Conservation (phyloP, 2,888 invertebrate genomes). For the Eupithecia abbreviata region DNA sequence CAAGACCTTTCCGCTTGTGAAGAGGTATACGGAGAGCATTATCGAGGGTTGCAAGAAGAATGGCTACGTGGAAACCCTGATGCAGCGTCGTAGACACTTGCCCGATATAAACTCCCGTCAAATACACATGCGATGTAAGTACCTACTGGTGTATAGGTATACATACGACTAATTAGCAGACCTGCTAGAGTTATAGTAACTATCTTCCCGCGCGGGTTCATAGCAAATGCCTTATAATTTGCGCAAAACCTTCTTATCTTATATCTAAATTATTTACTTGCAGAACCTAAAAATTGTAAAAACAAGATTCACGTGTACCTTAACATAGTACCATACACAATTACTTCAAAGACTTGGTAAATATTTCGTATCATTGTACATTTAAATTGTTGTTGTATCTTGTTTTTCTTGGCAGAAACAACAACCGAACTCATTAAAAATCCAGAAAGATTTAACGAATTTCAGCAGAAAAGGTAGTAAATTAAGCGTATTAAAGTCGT, state of each 20-base stretch:
- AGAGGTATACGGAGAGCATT: constrained; percentile 79
- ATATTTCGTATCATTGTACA: neutral
- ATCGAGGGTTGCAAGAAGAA: constrained; percentile 86
- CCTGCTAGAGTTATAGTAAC: neutral
- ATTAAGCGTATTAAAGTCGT: constrained; percentile 29
- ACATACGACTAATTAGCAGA: no score
- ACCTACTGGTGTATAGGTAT: no score
- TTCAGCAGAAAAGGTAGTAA: constrained; percentile 12
- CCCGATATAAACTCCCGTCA: constrained; percentile 88
- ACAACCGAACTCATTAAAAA: constrained; percentile 5
- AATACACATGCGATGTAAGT: constrained; percentile 84
- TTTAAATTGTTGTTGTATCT: neutral
- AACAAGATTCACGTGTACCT: no score
- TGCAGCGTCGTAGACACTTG: constrained; percentile 90
- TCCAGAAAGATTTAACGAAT: neutral
- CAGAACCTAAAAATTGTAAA: no score
- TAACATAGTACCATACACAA: no score
- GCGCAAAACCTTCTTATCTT: no score
- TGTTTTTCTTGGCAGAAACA: neutral
- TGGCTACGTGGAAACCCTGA: constrained; percentile 93
- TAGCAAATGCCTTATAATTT: no score
- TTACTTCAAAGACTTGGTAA: neutral
- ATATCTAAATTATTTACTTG: no score
- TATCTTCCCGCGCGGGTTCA: no score
- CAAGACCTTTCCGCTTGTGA: constrained; percentile 88